These are phyloP conservation scores for Sarcophaga variegata DNA, from an alignment of 2,888 invertebrate genomes.

Conservation along the genomic window DNA sequence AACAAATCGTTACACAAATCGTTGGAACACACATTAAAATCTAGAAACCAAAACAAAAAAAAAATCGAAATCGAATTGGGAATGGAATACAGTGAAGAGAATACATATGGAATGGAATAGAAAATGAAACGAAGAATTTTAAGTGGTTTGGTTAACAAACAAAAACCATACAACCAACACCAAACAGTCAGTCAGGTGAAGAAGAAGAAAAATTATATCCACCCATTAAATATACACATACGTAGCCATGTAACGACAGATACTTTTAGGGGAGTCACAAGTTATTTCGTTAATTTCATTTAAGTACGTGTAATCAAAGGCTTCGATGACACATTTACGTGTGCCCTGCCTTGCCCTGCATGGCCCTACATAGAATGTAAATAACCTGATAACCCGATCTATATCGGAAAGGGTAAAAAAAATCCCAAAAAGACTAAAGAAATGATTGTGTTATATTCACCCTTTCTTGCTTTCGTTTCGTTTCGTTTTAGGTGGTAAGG, in stretches of 20 bases:
- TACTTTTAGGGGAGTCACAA: slow-evolving; percentile 4
- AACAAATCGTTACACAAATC: slow-evolving; percentile 55
- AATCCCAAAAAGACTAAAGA: neutral
- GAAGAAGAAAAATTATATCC: neutral
- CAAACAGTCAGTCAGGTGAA: neutral
- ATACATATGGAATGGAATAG: neutral
- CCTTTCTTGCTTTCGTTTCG: neutral
- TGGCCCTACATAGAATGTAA: neutral
- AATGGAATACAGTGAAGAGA: too few relatives aligned
- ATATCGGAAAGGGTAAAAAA: slow-evolving; percentile 20
- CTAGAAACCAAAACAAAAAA: neutral
- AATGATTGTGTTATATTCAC: neutral
- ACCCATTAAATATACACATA: neutral
- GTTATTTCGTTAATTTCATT: neutral
- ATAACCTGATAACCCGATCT: slow-evolving; percentile 45
- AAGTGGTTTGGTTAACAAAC: slow-evolving; percentile 65
- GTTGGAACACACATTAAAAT: slow-evolving; percentile 8
- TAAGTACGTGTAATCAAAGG: slow-evolving; percentile 43
- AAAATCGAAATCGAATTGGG: neutral
- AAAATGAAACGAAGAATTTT: neutral
- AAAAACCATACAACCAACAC: slow-evolving; percentile 46
- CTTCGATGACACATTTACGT: slow-evolving; percentile 59
- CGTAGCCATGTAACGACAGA: too few relatives aligned
- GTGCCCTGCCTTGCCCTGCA: neutral
- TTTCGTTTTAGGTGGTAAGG: neutral